Conservation (phyloP, 2,113 vertebrate genomes). For the Stercorarius parasiticus region DNA sequence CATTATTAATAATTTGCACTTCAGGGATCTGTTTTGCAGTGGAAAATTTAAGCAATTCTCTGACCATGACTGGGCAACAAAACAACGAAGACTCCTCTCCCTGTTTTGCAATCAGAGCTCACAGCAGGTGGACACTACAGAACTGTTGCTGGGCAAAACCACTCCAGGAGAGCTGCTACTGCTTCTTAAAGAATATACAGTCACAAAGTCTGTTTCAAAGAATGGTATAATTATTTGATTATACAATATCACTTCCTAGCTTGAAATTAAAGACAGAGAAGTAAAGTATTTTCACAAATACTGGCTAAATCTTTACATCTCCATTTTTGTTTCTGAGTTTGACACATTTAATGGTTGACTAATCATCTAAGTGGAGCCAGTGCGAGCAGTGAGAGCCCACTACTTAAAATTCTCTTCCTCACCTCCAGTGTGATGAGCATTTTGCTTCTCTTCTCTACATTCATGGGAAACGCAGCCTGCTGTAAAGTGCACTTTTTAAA, state of each 20-base stretch:
- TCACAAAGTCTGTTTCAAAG: neutral
- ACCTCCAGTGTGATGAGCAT: neutral
- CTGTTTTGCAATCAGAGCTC: neutral
- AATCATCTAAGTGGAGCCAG: neutral
- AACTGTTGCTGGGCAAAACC: neutral
- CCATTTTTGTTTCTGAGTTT: neutral
- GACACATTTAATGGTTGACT: neutral
- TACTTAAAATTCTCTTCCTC: neutral
- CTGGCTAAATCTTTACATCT: neutral
- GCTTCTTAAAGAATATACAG: neutral
- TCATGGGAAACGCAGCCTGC: neutral
- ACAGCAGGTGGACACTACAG: neutral
- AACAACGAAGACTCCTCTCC: neutral
- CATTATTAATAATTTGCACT: neutral
- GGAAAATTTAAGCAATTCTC: neutral
- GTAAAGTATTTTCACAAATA: neutral
- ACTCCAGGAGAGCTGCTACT: neutral
- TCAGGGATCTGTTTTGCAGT: neutral
- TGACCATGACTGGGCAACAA: neutral
- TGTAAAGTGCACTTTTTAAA: neutral
- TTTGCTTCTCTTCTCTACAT: neutral
- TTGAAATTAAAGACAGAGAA: neutral
- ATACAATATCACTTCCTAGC: neutral
- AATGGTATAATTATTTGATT: neutral
- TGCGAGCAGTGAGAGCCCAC: neutral